Conservation (phyloP, 2,113 vertebrate species). For the Alectura lathami region DNA sequence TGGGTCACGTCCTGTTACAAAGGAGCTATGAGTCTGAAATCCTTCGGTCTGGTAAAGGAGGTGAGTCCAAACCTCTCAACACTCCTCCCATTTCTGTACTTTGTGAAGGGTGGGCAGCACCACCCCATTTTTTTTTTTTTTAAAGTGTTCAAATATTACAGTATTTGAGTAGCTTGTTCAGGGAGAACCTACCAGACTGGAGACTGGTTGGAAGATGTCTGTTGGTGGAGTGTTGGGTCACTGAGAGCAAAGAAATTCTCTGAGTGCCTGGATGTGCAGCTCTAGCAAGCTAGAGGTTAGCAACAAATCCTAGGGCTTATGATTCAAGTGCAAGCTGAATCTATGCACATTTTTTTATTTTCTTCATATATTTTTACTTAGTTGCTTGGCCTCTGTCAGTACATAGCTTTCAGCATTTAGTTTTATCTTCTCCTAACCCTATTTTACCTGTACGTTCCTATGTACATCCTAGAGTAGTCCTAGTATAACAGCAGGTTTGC, state of each 20-base stretch:
- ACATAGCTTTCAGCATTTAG: neutral
- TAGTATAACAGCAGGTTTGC: neutral
- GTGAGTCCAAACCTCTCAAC: neutral
- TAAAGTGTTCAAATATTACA: neutral
- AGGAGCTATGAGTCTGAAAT: neutral
- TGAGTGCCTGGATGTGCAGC: fast-evolving
- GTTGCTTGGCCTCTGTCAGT: neutral
- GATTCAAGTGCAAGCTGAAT: neutral
- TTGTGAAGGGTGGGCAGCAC: neutral
- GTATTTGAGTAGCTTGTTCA: neutral
- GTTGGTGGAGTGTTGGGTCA: neutral
- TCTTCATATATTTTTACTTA: neutral
- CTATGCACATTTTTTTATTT: neutral
- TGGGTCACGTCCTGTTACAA: neutral
- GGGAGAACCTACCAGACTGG: neutral
- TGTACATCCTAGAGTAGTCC: neutral
- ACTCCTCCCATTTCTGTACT: neutral
- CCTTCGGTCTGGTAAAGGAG: neutral
- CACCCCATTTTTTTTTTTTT: neutral
- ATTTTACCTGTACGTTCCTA: neutral
- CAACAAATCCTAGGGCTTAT: neutral
- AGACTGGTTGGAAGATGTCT: neutral
- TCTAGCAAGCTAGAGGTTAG: neutral
- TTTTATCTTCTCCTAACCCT: neutral
- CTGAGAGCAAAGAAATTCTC: neutral